These are phyloP conservation scores for Lepidurus packardi DNA, from an alignment of 1,140 invertebrate genomes.

Conservation along the genomic window DNA sequence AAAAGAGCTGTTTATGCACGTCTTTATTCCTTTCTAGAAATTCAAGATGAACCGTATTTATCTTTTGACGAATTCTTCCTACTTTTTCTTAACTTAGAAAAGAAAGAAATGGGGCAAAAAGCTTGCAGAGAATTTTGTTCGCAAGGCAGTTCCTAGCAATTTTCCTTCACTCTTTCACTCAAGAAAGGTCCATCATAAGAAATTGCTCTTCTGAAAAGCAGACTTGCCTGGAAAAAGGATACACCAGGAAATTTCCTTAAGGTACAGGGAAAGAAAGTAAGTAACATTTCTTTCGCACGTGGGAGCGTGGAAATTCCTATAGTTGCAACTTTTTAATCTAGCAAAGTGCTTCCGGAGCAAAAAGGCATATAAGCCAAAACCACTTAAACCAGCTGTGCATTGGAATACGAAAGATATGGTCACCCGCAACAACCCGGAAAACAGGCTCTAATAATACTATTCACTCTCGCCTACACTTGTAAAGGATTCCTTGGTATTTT, in stretches of 20 bases:
- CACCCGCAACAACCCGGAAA: too few relatives aligned
- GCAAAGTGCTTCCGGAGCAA: neutral
- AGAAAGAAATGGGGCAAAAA: neutral
- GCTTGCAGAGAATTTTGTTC: neutral
- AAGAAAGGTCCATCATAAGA: neutral
- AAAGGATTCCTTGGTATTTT: too few relatives aligned
- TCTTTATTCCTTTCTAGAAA: neutral
- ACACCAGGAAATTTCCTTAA: neutral
- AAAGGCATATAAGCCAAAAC: neutral
- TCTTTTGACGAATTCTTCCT: neutral
- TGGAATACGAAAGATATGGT: too few relatives aligned
- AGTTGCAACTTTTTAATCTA: constrained; percentile 8
- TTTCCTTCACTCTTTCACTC: neutral
- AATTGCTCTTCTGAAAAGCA: neutral
- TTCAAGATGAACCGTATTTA: neutral
- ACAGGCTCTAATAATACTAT: too few relatives aligned
- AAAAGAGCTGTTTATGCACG: too few relatives aligned
- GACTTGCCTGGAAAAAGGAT: neutral
- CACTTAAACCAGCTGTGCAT: too few relatives aligned
- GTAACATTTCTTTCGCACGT: neutral
- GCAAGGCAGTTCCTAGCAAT: neutral
- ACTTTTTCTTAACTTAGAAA: neutral
- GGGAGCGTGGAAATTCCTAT: neutral
- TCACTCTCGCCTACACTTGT: too few relatives aligned
- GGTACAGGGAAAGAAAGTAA: neutral